Conservation (phyloP, 2,797 vertebrate genomes). For the Eidolon dupreanum region DNA sequence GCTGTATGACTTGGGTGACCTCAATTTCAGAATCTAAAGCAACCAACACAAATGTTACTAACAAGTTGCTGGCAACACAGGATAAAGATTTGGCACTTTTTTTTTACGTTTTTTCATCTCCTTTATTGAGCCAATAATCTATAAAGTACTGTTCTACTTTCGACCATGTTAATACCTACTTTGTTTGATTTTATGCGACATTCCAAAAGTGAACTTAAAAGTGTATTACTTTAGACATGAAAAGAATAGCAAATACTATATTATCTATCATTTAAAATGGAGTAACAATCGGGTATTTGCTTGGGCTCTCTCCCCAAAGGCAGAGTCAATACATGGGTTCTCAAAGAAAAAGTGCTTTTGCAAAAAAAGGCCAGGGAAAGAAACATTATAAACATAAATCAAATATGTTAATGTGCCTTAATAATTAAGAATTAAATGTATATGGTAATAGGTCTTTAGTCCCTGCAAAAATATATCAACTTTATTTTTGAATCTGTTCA, state of each 20-base stretch:
- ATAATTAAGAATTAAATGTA: constrained; percentile 28
- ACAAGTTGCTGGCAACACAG: background rate
- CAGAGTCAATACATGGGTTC: background rate
- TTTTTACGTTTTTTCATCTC: background rate
- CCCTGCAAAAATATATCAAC: background rate
- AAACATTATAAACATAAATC: constrained; percentile 11
- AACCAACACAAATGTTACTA: constrained; percentile 10
- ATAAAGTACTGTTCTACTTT: background rate
- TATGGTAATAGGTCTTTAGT: background rate
- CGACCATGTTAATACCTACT: background rate
- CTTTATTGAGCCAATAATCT: background rate
- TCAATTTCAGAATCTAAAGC: background rate
- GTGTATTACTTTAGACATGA: background rate
- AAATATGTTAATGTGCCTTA: constrained; percentile 20
- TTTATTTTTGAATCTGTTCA: background rate
- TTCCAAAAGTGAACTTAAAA: constrained; percentile 47
- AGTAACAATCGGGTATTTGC: background rate
- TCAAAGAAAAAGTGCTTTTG: constrained; percentile 15
- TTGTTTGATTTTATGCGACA: constrained; percentile 1
- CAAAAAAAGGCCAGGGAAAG: constrained; percentile 30
- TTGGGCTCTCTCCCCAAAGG: background rate
- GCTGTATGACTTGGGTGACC: background rate
- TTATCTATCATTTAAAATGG: constrained; percentile 20
- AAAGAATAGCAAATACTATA: constrained; percentile 9
- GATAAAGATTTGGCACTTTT: background rate